Base-by-base conservation (phyloP, 2,113 vertebrate genomes). In the Epinephelus fuscoguttatus region DNA sequence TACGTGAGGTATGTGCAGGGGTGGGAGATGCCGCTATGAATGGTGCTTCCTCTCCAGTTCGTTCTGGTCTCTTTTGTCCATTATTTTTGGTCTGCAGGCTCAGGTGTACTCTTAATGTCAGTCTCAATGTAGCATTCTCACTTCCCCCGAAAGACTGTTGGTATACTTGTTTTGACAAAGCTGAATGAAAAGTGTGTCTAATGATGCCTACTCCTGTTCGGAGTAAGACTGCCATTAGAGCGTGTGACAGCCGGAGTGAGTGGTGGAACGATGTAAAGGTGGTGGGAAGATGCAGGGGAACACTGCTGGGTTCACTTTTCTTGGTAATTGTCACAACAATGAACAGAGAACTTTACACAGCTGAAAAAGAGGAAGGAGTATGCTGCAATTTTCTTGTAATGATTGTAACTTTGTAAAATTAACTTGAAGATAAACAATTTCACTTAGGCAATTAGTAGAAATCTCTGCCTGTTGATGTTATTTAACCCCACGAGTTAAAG, bases 161-260 rank as follows among this genome's bases (percentile, higher is more conserved):
- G 17, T 25, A 5, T 9, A 25, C 9, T 4, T 62, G 25, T 63
- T 19, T 72, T 70, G 47, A n/a, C 30, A 67, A 78, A 61, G n/a
- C 25, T 60, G 10, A 72, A 53, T 25, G 27, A 73, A 49, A 55
- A 55, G 30, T 66, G 50, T 66, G 71, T 75, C 70, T 52, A 33
- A 75, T 60, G 62, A 68, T 27, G 47, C n/a, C 57, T 40, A 27
- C 27, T 27, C 27, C 3, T 60, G 45, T 55, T 42, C 47, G 27
- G 76, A 11, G 12, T 40, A 15, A 40, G 50, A 17, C 15, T 10
- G 66, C 25, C 25, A 63, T 1, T 15, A 15, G 64, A 62, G 55
- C 7, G 5, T 11, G 14, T 50, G 57, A 62, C 77, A 50, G 17
- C 10, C 56, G 23, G 33, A 69, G 6, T 27, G 57, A 70, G 49